These are phyloP conservation scores for Percopsis omiscomaycus DNA, from an alignment of 2,797 vertebrate genomes.

Conservation along the genomic window DNA sequence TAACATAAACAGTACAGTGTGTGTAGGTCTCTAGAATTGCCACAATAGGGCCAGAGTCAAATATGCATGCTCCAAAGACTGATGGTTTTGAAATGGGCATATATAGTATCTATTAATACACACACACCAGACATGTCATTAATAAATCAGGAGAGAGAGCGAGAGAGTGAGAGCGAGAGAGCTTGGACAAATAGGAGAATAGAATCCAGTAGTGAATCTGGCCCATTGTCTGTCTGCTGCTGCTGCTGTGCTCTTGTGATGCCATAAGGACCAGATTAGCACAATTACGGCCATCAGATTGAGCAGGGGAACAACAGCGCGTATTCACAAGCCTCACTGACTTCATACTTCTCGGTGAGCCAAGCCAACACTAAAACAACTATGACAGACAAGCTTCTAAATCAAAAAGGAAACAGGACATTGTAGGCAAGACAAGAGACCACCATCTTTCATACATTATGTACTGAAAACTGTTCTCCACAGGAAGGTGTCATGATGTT, in stretches of 20 bases:
- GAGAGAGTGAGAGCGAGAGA: slow-evolving; percentile 3
- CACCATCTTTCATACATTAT: neutral
- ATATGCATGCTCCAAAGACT: slow-evolving; percentile 40
- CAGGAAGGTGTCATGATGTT: slow-evolving; percentile 3
- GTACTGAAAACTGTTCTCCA: neutral
- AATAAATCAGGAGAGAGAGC: slow-evolving; percentile 52
- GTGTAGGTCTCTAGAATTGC: slow-evolving; percentile 2
- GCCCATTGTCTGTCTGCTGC: slow-evolving; percentile 14
- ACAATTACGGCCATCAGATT: slow-evolving; percentile 40
- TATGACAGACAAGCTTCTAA: neutral
- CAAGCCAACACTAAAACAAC: neutral
- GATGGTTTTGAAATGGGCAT: slow-evolving; percentile 39
- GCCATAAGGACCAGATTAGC: slow-evolving; percentile 21
- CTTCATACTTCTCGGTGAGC: slow-evolving; percentile 7
- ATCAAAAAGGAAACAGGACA: no score
- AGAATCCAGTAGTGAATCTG: slow-evolving; percentile 15
- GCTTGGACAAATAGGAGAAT: slow-evolving; percentile 27
- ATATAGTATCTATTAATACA: slow-evolving; percentile 57
- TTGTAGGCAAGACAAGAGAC: neutral
- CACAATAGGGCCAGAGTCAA: slow-evolving; percentile 38
- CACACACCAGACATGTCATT: slow-evolving; percentile 46
- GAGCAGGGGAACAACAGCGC: slow-evolving; percentile 36
- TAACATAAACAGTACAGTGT: slow-evolving; percentile 2
- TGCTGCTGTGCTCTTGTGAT: slow-evolving; percentile 10
- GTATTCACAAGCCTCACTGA: slow-evolving; percentile 30